These are phyloP conservation scores for Mythimna impura DNA, from an alignment of 2,888 invertebrate species.

Conservation along the genomic window DNA sequence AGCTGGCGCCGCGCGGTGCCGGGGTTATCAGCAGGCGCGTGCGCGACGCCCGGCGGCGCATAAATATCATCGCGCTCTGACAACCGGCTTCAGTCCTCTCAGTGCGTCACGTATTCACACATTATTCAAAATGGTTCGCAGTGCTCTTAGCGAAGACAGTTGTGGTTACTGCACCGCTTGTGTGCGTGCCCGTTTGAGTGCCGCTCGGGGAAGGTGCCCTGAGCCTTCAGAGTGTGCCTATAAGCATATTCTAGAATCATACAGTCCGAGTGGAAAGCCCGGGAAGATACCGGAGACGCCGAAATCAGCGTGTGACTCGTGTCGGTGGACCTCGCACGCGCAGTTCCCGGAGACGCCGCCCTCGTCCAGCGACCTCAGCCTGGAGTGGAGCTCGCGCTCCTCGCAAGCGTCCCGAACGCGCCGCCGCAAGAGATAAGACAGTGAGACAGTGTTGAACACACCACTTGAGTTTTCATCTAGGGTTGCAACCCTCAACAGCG, in stretches of 20 bases:
- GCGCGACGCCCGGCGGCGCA: slow-evolving; percentile 82
- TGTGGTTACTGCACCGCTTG: slow-evolving; percentile 89
- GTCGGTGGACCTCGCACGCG: slow-evolving; percentile 88
- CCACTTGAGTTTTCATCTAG: slow-evolving; percentile 64
- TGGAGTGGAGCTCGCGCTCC: slow-evolving; percentile 86
- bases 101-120: slow-evolving; percentile 67
- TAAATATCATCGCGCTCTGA: slow-evolving; percentile 79
- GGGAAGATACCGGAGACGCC: slow-evolving; percentile 78
- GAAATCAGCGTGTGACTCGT: slow-evolving; percentile 82
- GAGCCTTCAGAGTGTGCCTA: slow-evolving; percentile 87
- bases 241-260: slow-evolving; percentile 88
- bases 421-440: slow-evolving; percentile 82
- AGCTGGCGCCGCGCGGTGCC: slow-evolving; percentile 79
- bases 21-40: slow-evolving; percentile 88
- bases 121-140: slow-evolving; percentile 80
- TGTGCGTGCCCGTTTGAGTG: slow-evolving; percentile 83
- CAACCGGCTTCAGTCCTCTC: slow-evolving; percentile 76
- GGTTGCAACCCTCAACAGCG: slow-evolving; percentile 62
- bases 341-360: slow-evolving; percentile 88
- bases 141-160: slow-evolving; percentile 79
- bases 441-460: slow-evolving; percentile 62
- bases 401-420: slow-evolving; percentile 80
- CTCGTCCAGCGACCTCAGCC: slow-evolving; percentile 84
- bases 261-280: slow-evolving; percentile 72
- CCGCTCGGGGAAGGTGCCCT: slow-evolving; percentile 84